Conservation (phyloP, 2,888 invertebrate genomes). For the Lathronympha strigana region DNA sequence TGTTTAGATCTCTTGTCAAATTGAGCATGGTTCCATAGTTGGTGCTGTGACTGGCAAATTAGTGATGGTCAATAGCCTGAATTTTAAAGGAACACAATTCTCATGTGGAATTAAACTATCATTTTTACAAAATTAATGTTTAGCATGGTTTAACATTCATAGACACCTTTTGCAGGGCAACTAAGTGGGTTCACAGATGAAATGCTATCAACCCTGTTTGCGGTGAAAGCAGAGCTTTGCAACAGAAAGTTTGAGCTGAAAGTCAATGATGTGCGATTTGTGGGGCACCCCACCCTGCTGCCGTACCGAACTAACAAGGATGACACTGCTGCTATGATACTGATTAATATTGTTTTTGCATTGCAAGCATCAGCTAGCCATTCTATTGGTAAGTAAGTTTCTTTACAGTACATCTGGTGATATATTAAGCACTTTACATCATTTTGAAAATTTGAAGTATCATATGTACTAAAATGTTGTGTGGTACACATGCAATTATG, state of each 20-base stretch:
- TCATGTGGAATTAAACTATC: no score
- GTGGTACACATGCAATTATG: no score
- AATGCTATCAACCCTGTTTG: constrained; percentile 93
- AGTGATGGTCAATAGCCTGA: no score
- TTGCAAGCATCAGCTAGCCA: constrained; percentile 95
- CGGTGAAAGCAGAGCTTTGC: constrained; percentile 95
- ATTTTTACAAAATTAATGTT: no score
- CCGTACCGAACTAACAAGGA: constrained; percentile 87
- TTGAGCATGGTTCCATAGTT: no score
- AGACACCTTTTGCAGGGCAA: constrained; percentile 68
- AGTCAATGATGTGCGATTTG: constrained; percentile 97
- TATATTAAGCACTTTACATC: no score
- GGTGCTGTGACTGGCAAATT: no score
- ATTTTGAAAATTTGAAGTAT: no score
- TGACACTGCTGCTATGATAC: constrained; percentile 88
- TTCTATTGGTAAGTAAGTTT: constrained; percentile 87
- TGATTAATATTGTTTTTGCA: constrained; percentile 96
- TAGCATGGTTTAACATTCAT: not conserved
- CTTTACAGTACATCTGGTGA: not conserved
- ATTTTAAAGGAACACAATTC: no score
- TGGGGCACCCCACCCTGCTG: constrained; percentile 95
- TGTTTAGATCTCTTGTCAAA: no score
- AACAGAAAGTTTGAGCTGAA: constrained; percentile 97
- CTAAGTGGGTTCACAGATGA: constrained; percentile 92
- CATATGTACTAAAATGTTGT: no score